A percentile compares a stretch with the other conserved stretches of the same genome.
phyloP scores from a whole-genome alignment of 2,888 invertebrate genomes.

The Caenorhabditis doughertyi region DNA sequence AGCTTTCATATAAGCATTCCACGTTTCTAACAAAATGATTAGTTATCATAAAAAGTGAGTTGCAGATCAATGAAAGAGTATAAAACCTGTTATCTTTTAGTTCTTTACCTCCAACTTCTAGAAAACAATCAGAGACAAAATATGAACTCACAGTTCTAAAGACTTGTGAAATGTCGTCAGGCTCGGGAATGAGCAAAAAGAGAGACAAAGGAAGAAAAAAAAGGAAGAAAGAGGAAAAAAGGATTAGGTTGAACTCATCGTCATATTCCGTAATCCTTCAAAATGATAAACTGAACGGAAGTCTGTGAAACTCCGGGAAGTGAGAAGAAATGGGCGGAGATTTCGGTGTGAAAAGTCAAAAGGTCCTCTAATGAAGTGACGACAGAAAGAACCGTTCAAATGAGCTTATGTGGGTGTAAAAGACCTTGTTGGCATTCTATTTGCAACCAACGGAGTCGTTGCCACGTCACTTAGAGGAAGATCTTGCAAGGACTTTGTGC shows the following conservation, averaged over 20 bases:
- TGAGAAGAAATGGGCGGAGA: not conserved
- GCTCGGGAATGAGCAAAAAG: constrained; percentile 2
- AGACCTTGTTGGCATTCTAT: not conserved
- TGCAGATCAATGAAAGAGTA: not conserved
- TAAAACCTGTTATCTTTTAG: too few species aligned
- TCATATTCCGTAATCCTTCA: constrained; percentile 35
- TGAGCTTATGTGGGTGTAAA: constrained; percentile 24
- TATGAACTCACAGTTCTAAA: constrained; percentile 6
- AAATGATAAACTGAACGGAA: constrained; percentile 8
- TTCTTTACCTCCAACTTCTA: not conserved
- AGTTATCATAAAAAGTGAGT: too few species aligned
- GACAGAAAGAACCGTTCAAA: constrained; percentile 4
- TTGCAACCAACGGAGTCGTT: not conserved
- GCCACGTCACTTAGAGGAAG: constrained; percentile 6
- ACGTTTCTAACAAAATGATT: too few species aligned
- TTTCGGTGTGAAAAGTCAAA: not conserved
- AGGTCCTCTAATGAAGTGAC: not conserved
- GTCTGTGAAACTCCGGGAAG: constrained; percentile 23
- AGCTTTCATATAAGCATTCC: too few species aligned
- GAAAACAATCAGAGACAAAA: not conserved
- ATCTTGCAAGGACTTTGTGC: not conserved
- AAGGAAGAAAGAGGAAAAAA: not conserved
- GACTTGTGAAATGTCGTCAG: constrained; percentile 24
- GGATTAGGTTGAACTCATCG: constrained; percentile 41
- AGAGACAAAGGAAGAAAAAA: not conserved